Conservation (phyloP, 2,797 vertebrate species). For the Mormyrus proboscirostris region DNA sequence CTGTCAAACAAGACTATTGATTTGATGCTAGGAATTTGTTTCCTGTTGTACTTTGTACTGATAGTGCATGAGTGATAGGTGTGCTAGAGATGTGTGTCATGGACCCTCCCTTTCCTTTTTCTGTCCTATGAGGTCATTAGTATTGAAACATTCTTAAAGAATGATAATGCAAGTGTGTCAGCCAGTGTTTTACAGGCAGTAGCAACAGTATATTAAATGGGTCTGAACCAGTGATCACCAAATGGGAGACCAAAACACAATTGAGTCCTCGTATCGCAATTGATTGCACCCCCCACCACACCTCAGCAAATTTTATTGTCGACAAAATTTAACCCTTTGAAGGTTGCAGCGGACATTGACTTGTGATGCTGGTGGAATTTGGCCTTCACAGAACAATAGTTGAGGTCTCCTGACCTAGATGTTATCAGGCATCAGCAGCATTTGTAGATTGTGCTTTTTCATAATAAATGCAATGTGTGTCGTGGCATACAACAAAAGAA, state of each 20-base stretch:
- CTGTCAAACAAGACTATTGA: neutral
- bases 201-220: neutral
- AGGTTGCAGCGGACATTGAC: neutral
- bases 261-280: neutral
- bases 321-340: neutral
- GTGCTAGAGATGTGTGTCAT: neutral
- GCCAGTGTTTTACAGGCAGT: neutral
- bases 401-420: neutral
- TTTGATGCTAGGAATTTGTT: neutral
- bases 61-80: neutral
- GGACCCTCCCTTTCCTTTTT: neutral
- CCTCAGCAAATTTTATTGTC: neutral
- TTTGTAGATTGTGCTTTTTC: neutral
- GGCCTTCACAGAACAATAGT: neutral
- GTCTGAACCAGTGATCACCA: neutral
- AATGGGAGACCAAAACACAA: neutral
- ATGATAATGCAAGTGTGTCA: neutral
- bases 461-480: neutral
- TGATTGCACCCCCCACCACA: neutral
- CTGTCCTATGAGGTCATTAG: neutral
- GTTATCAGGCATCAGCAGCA: neutral
- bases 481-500: neutral
- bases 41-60: neutral
- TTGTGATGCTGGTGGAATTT: neutral
- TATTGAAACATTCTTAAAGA: neutral